These are phyloP conservation scores for Spheniscus mendiculus DNA, from an alignment of 2,113 vertebrate genomes.

Conservation along the genomic window DNA sequence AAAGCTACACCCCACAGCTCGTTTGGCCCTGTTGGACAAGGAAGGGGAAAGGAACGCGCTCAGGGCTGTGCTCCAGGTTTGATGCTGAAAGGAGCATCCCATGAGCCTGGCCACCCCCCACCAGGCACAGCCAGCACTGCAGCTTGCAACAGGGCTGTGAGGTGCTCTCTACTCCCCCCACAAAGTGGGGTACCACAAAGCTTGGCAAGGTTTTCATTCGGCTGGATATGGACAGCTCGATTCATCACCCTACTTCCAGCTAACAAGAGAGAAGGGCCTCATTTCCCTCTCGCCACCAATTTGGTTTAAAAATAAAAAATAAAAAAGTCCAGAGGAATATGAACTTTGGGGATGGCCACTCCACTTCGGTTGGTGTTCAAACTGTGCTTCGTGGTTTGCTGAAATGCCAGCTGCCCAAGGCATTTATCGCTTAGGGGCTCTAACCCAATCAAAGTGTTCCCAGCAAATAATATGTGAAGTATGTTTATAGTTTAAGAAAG, in stretches of 20 bases:
- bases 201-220: neutral
- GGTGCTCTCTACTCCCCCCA: neutral
- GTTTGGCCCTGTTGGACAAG: neutral
- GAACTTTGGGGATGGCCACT: neutral
- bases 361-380: neutral
- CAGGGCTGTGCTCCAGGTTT: neutral
- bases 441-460: neutral
- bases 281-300: neutral
- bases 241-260: neutral
- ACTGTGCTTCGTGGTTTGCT: neutral
- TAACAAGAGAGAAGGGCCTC: neutral
- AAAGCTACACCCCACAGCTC: conserved; percentile 2
- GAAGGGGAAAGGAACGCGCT: neutral
- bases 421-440: neutral
- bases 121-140: neutral
- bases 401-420: neutral
- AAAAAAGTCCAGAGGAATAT: neutral
- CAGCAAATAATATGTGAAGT: neutral
- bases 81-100: neutral
- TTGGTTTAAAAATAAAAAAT: neutral
- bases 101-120: neutral
- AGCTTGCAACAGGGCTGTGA: neutral
- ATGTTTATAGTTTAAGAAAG: neutral
- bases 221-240: neutral
- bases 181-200: neutral